Base-by-base conservation (phyloP, 1,140 invertebrate genomes). In the Plectrocnemia conspersa region DNA sequence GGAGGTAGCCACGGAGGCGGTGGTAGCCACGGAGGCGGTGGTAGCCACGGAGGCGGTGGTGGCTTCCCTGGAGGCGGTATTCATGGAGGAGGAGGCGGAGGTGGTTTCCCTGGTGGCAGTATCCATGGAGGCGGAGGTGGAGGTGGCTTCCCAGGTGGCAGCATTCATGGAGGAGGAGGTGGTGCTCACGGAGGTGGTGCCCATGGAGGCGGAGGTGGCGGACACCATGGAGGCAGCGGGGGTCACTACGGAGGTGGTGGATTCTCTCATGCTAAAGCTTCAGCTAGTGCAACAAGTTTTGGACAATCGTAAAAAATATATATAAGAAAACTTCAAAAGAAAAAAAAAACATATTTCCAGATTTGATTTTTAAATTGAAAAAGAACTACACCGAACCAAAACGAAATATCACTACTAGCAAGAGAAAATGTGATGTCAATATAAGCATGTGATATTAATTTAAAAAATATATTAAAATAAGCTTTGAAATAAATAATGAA, bases 211-310 rank as follows among this genome's bases (percentile, higher is more conserved):
- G 54, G 2, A 9, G 49, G 56, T 23, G 36, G 11, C 38, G 56
- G 52, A 22, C 45, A 42, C 29, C 44, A 48, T 41, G 54, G 52
- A 22, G 53, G 54, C 35, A 62, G 45, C 22, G 32, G 38, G 4
- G 13, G 47, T 47, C 18, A n/a, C n/a, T n/a, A 23, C 15, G 55
- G 58, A n/a, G 25, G 40, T 16, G 53, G 63, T 1, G 63, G 64
- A 21, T 57, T 45, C 56, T 45, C 59, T 7, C 49, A 46, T 22
- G 60, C 61, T 16, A 50, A 38, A 21, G 63, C 65, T 22, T 54
- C 53, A 10, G 62, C 63, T 13, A 62, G 57, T 15, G 64, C 64
- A 16, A 38, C 47, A n/a, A n/a, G n/a, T n/a, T n/a, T n/a, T n/a
- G n/a, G n/a, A n/a, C 27, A 7, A n/a, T 7, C 27, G n/a, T 32